phyloP scores from a whole-genome alignment of 2,113 vertebrate genomes.

The Alectura lathami region DNA sequence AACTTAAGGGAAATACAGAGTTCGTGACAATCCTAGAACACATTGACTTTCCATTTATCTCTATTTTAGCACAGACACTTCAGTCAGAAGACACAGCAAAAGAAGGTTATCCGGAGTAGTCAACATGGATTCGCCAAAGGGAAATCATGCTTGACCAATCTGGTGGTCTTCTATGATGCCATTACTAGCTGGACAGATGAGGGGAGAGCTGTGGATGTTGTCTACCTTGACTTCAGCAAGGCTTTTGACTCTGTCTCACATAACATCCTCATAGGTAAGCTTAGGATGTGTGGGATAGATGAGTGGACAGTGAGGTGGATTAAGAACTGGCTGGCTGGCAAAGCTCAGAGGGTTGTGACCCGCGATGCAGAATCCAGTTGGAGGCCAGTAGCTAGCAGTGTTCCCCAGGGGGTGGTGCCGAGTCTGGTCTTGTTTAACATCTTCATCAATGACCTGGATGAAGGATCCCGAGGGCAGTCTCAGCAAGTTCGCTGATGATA shows the following conservation, averaged over 20 bases:
- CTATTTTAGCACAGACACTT: not conserved
- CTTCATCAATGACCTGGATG: not conserved
- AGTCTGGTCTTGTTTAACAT: not conserved
- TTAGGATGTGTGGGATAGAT: not conserved
- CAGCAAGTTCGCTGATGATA: not conserved
- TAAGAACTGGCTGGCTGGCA: not conserved
- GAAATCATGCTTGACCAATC: not conserved
- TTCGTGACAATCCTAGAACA: not conserved
- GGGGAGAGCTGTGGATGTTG: not conserved
- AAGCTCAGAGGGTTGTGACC: not conserved
- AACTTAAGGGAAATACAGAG: not conserved
- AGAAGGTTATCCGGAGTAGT: not conserved
- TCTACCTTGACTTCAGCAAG: not conserved
- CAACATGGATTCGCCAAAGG: not conserved
- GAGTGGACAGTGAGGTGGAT: not conserved
- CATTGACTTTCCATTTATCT: rapidly evolving
- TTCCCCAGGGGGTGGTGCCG: not conserved
- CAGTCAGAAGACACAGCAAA: not conserved
- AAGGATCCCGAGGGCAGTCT: not conserved
- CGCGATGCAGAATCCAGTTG: not conserved
- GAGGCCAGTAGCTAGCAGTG: not conserved
- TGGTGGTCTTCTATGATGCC: not conserved
- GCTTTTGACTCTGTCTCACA: not conserved
- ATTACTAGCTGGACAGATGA: not conserved
- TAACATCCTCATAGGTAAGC: not conserved